Conservation (phyloP, 2,113 vertebrate species). For the Aptenodytes patagonicus region DNA sequence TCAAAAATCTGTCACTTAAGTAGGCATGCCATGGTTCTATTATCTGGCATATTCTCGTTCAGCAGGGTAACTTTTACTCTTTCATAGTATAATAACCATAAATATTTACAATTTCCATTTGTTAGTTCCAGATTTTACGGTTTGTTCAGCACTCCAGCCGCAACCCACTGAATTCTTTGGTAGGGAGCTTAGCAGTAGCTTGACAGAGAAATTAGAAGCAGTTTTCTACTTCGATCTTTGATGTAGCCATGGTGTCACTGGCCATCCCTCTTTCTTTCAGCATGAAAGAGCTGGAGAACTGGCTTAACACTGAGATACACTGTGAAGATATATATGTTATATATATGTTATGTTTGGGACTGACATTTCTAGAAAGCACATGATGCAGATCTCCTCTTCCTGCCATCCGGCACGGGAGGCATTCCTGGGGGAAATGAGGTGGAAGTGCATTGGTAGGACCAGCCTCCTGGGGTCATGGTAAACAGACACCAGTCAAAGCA, state of each 20-base stretch:
- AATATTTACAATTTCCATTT: not conserved
- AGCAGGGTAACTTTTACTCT: not conserved
- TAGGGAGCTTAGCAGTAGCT: not conserved
- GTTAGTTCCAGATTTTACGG: not conserved
- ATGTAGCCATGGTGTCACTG: not conserved
- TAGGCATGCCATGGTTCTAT: not conserved
- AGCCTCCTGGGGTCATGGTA: not conserved
- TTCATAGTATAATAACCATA: not conserved
- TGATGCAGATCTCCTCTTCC: accelerated
- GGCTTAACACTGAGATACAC: not conserved
- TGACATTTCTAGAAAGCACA: not conserved
- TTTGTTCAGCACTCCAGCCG: not conserved
- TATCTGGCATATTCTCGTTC: not conserved
- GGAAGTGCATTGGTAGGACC: not conserved
- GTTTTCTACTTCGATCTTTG: not conserved
- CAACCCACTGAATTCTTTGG: not conserved
- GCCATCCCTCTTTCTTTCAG: not conserved
- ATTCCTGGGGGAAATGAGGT: not conserved
- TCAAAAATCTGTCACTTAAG: not conserved
- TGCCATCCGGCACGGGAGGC: not conserved
- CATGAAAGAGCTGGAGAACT: not conserved
- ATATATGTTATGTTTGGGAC: not conserved
- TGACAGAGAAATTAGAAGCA: not conserved
- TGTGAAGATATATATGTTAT: not conserved
- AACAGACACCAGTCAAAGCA: not conserved